phyloP scores from a whole-genome alignment of 2,888 invertebrate species.

The Tromatobia lineatoria region DNA sequence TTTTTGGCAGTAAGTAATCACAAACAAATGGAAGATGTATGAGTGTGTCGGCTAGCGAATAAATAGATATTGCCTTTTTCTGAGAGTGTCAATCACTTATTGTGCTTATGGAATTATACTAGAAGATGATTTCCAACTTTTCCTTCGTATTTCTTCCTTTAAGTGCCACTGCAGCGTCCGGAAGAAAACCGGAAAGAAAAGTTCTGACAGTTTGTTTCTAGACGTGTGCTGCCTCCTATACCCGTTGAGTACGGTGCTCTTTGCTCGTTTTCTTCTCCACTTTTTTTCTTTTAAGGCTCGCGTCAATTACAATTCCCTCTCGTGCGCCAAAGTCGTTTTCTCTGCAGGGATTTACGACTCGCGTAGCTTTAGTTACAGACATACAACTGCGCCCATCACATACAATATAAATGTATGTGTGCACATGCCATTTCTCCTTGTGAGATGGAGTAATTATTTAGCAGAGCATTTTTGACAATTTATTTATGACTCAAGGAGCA shows the following conservation, averaged over 20 bases:
- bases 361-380: slow-evolving; percentile 11
- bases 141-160: slow-evolving; percentile 5
- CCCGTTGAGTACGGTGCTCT: background rate
- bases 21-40: too few relatives aligned
- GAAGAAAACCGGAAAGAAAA: slow-evolving; percentile 34
- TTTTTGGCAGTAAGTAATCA: too few relatives aligned
- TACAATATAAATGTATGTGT: background rate
- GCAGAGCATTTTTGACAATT: slow-evolving; percentile 58
- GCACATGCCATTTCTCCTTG: slow-evolving; percentile 17
- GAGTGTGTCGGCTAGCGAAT: background rate
- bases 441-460: slow-evolving; percentile 47
- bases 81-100: background rate
- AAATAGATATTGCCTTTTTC: background rate
- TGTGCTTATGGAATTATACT: background rate
- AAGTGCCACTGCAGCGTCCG: slow-evolving; percentile 16
- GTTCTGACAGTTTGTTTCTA: slow-evolving; percentile 34
- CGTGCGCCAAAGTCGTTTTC: slow-evolving; percentile 35
- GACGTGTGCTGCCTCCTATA: background rate
- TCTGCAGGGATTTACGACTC: slow-evolving; percentile 40
- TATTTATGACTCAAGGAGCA: slow-evolving; percentile 54
- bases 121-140: slow-evolving; percentile 19
- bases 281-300: slow-evolving; percentile 24
- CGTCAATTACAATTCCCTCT: slow-evolving; percentile 57
- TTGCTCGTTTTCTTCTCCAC: background rate
- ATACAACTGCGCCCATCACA: background rate